phyloP scores from a whole-genome alignment of 2,797 vertebrate species.

The Anabacerthia variegaticeps region DNA sequence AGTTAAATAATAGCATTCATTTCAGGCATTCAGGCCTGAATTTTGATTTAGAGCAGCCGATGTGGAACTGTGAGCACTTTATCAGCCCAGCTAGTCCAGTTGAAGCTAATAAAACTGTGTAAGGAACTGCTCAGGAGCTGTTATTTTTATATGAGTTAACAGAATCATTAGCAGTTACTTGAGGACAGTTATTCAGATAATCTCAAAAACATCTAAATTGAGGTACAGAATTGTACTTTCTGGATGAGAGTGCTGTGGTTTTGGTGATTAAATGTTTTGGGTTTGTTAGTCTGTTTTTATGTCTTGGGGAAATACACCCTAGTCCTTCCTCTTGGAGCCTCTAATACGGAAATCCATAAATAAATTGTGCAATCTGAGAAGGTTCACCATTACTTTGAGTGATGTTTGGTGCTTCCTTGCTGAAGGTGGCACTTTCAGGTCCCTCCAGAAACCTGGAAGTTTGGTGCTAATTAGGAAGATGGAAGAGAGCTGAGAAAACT shows the following conservation, averaged over 20 bases:
- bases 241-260: neutral
- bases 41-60: neutral
- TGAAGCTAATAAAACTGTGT: neutral
- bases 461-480: neutral
- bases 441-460: neutral
- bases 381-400: neutral
- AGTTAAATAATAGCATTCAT: neutral
- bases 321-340: neutral
- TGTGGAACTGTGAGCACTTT: neutral
- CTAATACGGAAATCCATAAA: neutral
- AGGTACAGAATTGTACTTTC: neutral
- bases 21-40: neutral
- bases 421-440: neutral
- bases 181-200: neutral
- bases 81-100: neutral
- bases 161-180: neutral
- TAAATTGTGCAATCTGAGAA: neutral
- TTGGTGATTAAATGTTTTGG: neutral
- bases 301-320: neutral
- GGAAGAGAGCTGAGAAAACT: neutral
- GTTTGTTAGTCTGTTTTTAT: neutral
- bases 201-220: neutral
- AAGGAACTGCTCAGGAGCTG: neutral
- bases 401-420: neutral
- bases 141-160: neutral